Evolutionary conservation across 1,140 invertebrate genomes (phyloP), one percentile per base, ranked within the genome.

Genomic region (Brachionus asplanchnoidis): DNA sequence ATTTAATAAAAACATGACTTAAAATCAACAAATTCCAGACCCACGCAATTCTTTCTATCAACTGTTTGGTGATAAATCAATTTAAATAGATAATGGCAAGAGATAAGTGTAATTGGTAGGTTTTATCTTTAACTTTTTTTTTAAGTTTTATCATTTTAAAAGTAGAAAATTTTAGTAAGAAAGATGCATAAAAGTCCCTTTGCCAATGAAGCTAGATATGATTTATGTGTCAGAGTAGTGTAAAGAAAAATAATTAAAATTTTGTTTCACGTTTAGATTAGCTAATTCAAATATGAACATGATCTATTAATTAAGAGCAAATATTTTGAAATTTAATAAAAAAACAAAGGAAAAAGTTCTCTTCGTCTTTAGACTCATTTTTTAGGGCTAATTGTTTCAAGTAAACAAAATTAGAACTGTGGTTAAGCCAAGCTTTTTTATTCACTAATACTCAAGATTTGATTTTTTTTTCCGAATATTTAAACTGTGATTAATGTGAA

Each of bases 221-320:
- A 23, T 23, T 66, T 26, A 66, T 17, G 12, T 53, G 46, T 53
- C n/a, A 60, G 17, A 17, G 17, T 68, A 68, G n/a, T 32, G 26
- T 32, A 32, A 3, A 68, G 66, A 68, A 17, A 40, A 32, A 23
- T 23, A 32, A 68, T 68, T 68, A 14, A 68, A 68, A 5, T 68
- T 23, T 28, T 9, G 11, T 40, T 73, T 40, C 17, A 20, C 36
- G 68, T 40, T 40, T 73, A 42, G 68, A 42, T 40, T 73, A 73
- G 42, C 68, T 73, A 73, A 73, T 73, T 73, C 68, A 42, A 42
- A 73, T 73, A 40, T 20, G 53, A 60, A 42, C 32, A 32, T n/a
- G 26, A 32, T 68, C 26, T 28, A 68, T 68, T 68, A 68, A 68
- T 68, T 68, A 73, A 73, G 32, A 73, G 68, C 68, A 73, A 73